phyloP scores from a whole-genome alignment of 2,113 vertebrate species.

The Rhea americana region DNA sequence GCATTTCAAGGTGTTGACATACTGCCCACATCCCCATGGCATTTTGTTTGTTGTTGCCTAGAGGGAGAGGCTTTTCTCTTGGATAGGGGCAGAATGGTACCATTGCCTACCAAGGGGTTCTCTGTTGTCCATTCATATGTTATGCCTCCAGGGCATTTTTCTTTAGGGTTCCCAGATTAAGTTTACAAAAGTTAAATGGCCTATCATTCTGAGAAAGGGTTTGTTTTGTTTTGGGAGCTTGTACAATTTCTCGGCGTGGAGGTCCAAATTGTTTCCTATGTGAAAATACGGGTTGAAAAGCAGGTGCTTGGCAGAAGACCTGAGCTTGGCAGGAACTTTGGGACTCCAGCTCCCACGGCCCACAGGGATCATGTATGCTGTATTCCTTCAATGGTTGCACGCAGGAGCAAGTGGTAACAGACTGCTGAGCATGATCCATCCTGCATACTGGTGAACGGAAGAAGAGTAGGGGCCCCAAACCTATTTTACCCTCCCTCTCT shows the following conservation, averaged over 20 bases:
- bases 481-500: background rate
- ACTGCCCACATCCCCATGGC: background rate
- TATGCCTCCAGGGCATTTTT: background rate
- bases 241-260: background rate
- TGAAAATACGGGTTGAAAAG: background rate
- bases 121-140: background rate
- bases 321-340: conserved; percentile 37
- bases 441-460: accelerated
- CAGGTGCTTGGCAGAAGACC: conserved; percentile 65
- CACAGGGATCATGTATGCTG: background rate
- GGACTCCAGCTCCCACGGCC: background rate
- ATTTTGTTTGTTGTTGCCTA: background rate
- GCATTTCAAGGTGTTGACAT: background rate
- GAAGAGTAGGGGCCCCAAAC: background rate
- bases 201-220: conserved; percentile 2
- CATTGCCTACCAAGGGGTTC: background rate
- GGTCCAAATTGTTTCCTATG: conserved; percentile 15
- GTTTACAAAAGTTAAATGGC: background rate
- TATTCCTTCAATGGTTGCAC: background rate
- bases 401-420: background rate
- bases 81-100: background rate
- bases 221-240: conserved; percentile 33
- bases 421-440: background rate
- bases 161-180: background rate
- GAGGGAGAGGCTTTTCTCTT: background rate